Evolutionary conservation across 2,797 vertebrate genomes (phyloP), one percentile per base, ranked within the genome.

Genomic region (Alauda arvensis): DNA sequence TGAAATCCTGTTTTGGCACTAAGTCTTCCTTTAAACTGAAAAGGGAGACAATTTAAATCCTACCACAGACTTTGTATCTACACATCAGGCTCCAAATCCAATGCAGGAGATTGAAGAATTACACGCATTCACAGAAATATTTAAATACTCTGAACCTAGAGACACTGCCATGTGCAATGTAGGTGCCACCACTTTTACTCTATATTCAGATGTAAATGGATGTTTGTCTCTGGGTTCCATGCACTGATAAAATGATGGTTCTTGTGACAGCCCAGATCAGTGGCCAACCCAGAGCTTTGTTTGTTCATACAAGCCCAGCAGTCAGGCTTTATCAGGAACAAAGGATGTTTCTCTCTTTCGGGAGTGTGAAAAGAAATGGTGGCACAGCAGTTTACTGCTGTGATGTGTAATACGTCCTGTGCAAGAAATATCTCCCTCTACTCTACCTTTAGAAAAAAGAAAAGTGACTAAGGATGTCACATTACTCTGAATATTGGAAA

Each of bases 21-120:
- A 78, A 80, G 26, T 68, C 29, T 37, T 71, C 52, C 90, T 92
- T 45, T 76, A 83, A 89, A 80, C 3, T 84, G 62, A 91, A 89
- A 80, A 80, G 20, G 2, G 74, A 85, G 18, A 66, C 18, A 74
- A 80, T 48, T 77, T 68, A 45, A 77, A 48, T 76, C 84, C 75
- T 83, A 57, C 31, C 79, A 80, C 61, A 78, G 43, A 83, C 48
- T 90, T 65, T 85, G 19, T 66, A 45, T 26, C 39, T 45, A 53
- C 5, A 42, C 74, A 14, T 68, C 51, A 60, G 56, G 14, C 26
- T 87, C 33, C 20, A 77, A 85, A 78, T 59, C 13, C 66, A 46
- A 18, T 49, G 21, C 46, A 76, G 53, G 52, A 70, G 61, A 48
- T 19, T 76, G 24, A 56, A 67, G 39, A 82, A 77, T 53, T 51